These are phyloP conservation scores for Brachirus orientalis DNA, from an alignment of 2,113 vertebrate species.

Conservation along the genomic window DNA sequence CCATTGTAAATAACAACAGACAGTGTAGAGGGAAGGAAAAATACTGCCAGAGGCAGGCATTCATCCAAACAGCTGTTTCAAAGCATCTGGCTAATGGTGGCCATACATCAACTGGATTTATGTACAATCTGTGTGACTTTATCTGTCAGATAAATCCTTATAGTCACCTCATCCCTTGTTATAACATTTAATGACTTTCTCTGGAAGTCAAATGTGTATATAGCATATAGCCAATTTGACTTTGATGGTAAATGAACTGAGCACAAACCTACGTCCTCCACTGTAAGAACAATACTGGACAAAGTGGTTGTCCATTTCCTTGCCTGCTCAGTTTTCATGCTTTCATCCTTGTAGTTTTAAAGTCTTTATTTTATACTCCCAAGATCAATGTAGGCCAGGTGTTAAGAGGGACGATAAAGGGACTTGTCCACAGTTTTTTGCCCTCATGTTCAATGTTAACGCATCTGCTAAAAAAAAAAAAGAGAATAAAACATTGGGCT, in stretches of 20 bases:
- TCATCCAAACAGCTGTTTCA: slow-evolving; percentile 58
- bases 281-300: no score
- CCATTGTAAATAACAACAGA: slow-evolving; percentile 42
- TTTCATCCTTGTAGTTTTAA: no score
- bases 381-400: no score
- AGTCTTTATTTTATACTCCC: no score
- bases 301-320: no score
- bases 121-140: slow-evolving; percentile 52
- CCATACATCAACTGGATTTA: slow-evolving; percentile 53
- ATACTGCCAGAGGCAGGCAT: slow-evolving; percentile 20
- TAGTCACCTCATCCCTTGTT: slow-evolving; percentile 27
- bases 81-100: slow-evolving; percentile 55
- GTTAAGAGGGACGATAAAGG: no score
- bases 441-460: no score
- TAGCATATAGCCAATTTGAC: slow-evolving; percentile 20
- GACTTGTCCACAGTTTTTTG: no score
- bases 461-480: no score
- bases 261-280: no score
- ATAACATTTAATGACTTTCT: slow-evolving; percentile 42
- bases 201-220: slow-evolving; percentile 34
- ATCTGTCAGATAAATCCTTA: slow-evolving; percentile 39
- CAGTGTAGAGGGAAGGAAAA: not conserved
- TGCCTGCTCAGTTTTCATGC: no score
- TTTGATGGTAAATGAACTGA: slow-evolving; percentile 12
- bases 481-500: no score